Percentiles rank a stretch among this genome's conserved stretches.
phyloP scores from a whole-genome alignment of 1,140 invertebrate species.

The Diprion similis region DNA sequence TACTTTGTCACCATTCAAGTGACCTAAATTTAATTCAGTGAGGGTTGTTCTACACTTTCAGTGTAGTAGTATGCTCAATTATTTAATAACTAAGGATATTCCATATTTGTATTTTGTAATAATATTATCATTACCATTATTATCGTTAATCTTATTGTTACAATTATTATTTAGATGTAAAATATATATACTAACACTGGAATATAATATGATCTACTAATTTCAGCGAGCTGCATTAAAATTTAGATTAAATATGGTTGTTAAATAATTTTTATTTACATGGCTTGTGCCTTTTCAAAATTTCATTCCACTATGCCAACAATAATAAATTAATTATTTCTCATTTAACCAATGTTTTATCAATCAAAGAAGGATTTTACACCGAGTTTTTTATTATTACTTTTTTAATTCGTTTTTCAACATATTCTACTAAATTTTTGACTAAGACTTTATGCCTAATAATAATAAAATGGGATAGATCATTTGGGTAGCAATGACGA shows the following conservation, averaged over 20 bases:
- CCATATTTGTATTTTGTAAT: neutral
- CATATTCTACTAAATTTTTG: neutral
- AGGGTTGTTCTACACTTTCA: neutral
- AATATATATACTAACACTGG: slow-evolving; percentile 27
- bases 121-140: too few relatives aligned
- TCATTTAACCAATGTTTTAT: neutral
- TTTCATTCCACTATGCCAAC: neutral
- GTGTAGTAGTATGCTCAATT: neutral
- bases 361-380: slow-evolving; percentile 2
- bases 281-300: slow-evolving; percentile 2
- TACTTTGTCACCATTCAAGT: neutral
- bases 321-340: slow-evolving; percentile 3
- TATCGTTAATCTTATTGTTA: neutral
- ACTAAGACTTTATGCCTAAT: neutral
- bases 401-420: neutral
- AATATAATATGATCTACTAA: slow-evolving; percentile 24
- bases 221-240: slow-evolving; percentile 12
- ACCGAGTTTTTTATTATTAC: neutral
- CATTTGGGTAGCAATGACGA: slow-evolving; percentile 12
- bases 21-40: slow-evolving; percentile 5
- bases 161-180: slow-evolving; percentile 16
- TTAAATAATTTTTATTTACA: slow-evolving; percentile 24
- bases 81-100: neutral
- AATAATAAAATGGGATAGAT: slow-evolving; percentile 7
- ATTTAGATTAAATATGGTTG: slow-evolving; percentile 14